These are phyloP conservation scores for Sitta europaea DNA, from an alignment of 2,113 vertebrate species.

Conservation along the genomic window DNA sequence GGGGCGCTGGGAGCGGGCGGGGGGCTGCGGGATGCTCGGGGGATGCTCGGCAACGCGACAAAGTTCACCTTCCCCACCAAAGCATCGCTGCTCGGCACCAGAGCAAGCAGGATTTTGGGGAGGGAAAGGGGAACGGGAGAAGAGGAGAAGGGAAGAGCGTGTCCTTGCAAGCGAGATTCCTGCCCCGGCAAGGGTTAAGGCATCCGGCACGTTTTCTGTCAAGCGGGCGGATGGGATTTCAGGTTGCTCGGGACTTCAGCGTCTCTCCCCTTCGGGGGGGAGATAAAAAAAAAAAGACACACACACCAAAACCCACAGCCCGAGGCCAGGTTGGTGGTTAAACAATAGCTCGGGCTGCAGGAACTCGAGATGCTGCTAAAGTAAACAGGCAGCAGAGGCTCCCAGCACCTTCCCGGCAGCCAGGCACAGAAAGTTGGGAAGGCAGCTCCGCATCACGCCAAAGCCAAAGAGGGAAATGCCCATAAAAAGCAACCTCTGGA, in stretches of 20 bases:
- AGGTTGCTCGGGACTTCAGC: conserved; percentile 10
- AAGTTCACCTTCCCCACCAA: background rate
- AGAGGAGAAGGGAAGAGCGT: background rate
- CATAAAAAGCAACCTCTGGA: conserved; percentile 44
- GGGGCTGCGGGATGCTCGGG: background rate
- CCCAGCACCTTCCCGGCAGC: background rate
- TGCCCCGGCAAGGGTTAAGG: conserved; percentile 34
- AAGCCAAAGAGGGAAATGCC: background rate
- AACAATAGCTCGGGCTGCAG: conserved; percentile 48
- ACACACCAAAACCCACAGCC: background rate
- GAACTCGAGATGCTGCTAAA: conserved; percentile 34
- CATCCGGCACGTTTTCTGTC: background rate
- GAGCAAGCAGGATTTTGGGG: background rate
- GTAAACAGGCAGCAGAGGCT: background rate
- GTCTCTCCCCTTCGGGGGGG: background rate
- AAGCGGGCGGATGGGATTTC: conserved; percentile 31
- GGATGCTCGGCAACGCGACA: background rate
- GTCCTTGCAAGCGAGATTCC: background rate
- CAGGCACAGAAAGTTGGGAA: background rate
- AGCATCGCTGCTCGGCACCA: background rate
- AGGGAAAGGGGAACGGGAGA: background rate
- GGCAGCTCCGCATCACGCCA: background rate
- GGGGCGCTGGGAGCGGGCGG: background rate
- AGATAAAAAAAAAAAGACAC: background rate
- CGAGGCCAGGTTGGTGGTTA: conserved; percentile 24